These are phyloP conservation scores for Cyprinus carpio DNA, from an alignment of 2,113 vertebrate genomes.

Conservation along the genomic window DNA sequence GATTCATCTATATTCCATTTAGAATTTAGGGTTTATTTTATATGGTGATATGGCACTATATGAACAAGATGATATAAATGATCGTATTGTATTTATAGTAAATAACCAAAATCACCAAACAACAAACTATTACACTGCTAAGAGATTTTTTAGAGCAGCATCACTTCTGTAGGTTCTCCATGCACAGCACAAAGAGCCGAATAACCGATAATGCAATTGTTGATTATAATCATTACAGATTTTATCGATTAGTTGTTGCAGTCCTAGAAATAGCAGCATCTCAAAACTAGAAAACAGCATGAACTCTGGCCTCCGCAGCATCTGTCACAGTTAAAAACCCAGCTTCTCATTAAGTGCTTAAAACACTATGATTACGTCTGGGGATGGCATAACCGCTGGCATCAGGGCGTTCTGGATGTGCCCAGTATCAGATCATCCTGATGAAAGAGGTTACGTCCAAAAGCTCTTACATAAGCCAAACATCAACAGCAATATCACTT, in stretches of 20 bases:
- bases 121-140: too few species aligned
- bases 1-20: too few species aligned
- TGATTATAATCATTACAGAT: not conserved
- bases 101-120: too few species aligned
- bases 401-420: constrained; percentile 29
- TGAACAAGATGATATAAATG: too few species aligned
- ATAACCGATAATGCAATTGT: not conserved
- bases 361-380: constrained; percentile 48
- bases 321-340: constrained; percentile 18
- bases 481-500: constrained; percentile 15
- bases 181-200: not conserved
- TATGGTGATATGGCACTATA: too few species aligned
- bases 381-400: constrained; percentile 44
- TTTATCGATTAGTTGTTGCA: not conserved
- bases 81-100: too few species aligned
- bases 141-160: too few species aligned
- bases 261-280: not conserved
- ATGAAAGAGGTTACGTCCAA: constrained; percentile 8
- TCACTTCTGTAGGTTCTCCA: not conserved
- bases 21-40: too few species aligned
- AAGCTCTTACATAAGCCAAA: constrained; percentile 48
- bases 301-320: constrained; percentile 21
- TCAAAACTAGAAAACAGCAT: not conserved
- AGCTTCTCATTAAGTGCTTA: constrained; percentile 41
- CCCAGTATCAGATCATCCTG: constrained; percentile 26